Evolutionary conservation across 2,797 vertebrate species (phyloP), one percentile per base, ranked within the genome.

Genomic region (Carapus acus): DNA sequence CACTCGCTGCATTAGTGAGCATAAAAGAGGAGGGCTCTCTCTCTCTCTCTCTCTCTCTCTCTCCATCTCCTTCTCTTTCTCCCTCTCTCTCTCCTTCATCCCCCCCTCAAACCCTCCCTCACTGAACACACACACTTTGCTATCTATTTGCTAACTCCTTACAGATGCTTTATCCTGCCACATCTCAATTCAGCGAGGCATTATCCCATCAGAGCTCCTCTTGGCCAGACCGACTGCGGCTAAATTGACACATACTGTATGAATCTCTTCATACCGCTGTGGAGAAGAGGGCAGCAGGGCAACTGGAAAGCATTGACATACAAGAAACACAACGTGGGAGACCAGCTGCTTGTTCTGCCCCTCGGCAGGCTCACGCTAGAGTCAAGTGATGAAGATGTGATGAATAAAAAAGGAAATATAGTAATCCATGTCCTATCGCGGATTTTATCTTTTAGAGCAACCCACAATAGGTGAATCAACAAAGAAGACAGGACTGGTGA

Each of bases 251-350:
- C 73, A 76, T 68, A 77, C n/a, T n/a, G n/a, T 57, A 33, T 13
- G 62, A 47, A 60, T 60, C 69, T 67, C 78, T 80, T 74, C 34
- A 49, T 52, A 61, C 54, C 64, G 61, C 69, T 47, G 59, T 40
- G 18, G 40, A 66, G 49, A 66, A 27, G 57, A 16, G 15, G 44
- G 34, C 37, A 57, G 50, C 18, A 69, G 58, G 64, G 24, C 4
- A 27, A 27, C 4, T 27, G 9, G 24, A 27, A 27, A 5, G 9
- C 4, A 27, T 27, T 5, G 9, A 27, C 5, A 27, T 5, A 27
- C 9, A 27, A 27, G 9, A 9, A 27, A 27, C 4, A 5, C 4
- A 27, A 27, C 54, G 31, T 49, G 49, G 53, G 66, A 57, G 52
- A 56, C n/a, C n/a, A n/a, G n/a, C n/a, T n/a, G n/a, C n/a, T n/a